Evolutionary conservation across 2,888 invertebrate genomes (phyloP).

Genomic region (Chromoteleia sp.): DNA sequence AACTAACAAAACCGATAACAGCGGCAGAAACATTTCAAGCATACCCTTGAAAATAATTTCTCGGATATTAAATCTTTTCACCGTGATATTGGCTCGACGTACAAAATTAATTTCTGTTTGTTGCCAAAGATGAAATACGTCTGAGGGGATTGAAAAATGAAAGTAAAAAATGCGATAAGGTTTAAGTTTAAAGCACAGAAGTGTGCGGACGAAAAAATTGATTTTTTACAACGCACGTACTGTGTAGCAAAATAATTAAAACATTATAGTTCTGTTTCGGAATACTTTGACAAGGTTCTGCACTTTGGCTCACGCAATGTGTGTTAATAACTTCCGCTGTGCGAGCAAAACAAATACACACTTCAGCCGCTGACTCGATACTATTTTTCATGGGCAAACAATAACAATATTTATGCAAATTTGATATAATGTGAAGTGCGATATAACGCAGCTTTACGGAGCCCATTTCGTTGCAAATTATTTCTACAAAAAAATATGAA

Average conservation of each 20-base stretch:
- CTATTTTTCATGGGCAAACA: slow-evolving; percentile 3
- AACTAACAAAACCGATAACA: too few species aligned
- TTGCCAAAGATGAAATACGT: too few species aligned
- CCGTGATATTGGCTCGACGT: too few species aligned
- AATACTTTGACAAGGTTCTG: slow-evolving; percentile 16
- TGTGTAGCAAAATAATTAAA: slow-evolving; percentile 1
- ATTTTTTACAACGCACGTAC: slow-evolving; percentile 5
- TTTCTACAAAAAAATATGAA: too few species aligned
- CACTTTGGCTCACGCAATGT: slow-evolving; percentile 26
- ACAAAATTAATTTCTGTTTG: background rate
- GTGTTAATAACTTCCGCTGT: slow-evolving; percentile 10
- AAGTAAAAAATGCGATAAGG: too few species aligned
- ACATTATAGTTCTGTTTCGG: slow-evolving; percentile 3
- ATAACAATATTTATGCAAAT: background rate
- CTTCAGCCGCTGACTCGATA: slow-evolving; percentile 1
- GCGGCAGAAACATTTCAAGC: too few species aligned
- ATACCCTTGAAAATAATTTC: too few species aligned
- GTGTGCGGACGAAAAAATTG: background rate
- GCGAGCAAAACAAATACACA: background rate
- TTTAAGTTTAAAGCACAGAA: too few species aligned
- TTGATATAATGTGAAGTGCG: background rate
- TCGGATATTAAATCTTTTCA: too few species aligned
- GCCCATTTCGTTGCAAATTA: too few species aligned
- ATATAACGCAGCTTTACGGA: too few species aligned
- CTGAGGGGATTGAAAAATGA: too few species aligned